Conservation (phyloP, 2,888 invertebrate species). For the Eristalinus sepulchralis region DNA sequence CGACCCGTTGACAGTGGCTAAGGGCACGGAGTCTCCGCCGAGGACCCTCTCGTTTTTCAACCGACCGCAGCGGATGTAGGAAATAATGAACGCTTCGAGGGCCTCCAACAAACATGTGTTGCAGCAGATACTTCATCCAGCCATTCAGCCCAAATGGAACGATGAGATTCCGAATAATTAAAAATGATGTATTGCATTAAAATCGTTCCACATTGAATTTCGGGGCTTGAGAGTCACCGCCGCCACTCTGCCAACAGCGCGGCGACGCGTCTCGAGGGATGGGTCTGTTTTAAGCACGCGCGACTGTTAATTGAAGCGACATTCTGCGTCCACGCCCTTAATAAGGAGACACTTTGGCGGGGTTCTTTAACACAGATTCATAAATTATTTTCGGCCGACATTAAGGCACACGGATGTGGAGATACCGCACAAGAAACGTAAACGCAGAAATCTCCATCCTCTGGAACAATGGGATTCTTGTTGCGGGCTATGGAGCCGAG, state of each 20-base stretch:
- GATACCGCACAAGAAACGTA: not conserved
- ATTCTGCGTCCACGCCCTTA: slow-evolving; percentile 37
- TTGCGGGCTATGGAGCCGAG: slow-evolving; percentile 6
- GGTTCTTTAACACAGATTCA: slow-evolving; percentile 40
- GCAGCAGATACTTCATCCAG: slow-evolving; percentile 20
- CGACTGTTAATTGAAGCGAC: slow-evolving; percentile 62
- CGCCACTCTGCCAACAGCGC: not conserved
- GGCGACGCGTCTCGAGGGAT: not conserved
- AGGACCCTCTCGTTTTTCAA: not conserved
- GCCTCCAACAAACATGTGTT: slow-evolving; percentile 11
- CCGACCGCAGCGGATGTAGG: slow-evolving; percentile 47
- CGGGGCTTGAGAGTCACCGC: slow-evolving; percentile 8
- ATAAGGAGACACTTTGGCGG: slow-evolving; percentile 50
- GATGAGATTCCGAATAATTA: slow-evolving; percentile 37
- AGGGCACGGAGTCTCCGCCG: not conserved
- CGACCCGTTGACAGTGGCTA: not conserved
- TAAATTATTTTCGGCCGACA: slow-evolving; percentile 44
- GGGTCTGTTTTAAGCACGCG: slow-evolving; percentile 63
- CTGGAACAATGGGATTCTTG: slow-evolving; percentile 49
- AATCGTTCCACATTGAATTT: slow-evolving; percentile 51
- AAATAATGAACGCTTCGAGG: slow-evolving; percentile 36
- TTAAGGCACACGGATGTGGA: slow-evolving; percentile 42
- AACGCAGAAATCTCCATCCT: not conserved
- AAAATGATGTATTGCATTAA: slow-evolving; percentile 60
- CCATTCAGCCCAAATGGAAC: not conserved